Conservation (phyloP, 2,113 vertebrate species). For the Xiphophorus hellerii region DNA sequence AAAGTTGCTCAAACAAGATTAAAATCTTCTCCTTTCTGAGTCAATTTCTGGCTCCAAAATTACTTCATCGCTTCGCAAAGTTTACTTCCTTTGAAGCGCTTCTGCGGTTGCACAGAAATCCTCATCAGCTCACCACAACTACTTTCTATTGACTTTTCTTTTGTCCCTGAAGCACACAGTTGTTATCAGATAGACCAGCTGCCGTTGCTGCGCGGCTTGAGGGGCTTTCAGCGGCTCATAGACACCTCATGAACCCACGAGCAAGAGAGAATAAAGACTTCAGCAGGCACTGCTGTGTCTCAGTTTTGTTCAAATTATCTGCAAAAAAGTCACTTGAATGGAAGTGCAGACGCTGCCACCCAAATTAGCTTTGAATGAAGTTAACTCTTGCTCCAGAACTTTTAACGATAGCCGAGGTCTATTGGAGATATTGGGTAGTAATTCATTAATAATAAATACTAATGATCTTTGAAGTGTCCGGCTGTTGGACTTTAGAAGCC, state of each 20-base stretch:
- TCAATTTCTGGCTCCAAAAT: not conserved
- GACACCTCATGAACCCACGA: constrained; percentile 56
- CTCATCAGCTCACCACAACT: constrained; percentile 12
- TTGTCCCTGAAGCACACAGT: constrained; percentile 53
- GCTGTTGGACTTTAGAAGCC: constrained; percentile 70
- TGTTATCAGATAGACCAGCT: constrained; percentile 70
- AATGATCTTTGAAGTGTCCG: constrained; percentile 76
- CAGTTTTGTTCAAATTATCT: constrained; percentile 49
- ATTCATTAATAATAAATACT: constrained; percentile 83
- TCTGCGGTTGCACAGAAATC: constrained; percentile 32
- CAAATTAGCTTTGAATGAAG: constrained; percentile 68
- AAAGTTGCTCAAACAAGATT: not conserved
- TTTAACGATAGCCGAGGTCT: constrained; percentile 78
- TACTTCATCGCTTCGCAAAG: not conserved
- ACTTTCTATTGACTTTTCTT: constrained; percentile 65
- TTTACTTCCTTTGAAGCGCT: not conserved
- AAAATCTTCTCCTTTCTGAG: not conserved
- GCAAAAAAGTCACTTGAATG: constrained; percentile 39
- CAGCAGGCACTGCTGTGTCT: constrained; percentile 28
- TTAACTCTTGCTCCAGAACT: constrained; percentile 74
- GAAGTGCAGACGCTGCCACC: constrained; percentile 55
- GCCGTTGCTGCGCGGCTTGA: constrained; percentile 51
- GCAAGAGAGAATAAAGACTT: constrained; percentile 42
- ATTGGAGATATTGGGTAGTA: constrained; percentile 78
- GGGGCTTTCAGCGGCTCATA: constrained; percentile 60